phyloP scores from a whole-genome alignment of 1,140 invertebrate genomes.

The Rhagoletis zephyria region DNA sequence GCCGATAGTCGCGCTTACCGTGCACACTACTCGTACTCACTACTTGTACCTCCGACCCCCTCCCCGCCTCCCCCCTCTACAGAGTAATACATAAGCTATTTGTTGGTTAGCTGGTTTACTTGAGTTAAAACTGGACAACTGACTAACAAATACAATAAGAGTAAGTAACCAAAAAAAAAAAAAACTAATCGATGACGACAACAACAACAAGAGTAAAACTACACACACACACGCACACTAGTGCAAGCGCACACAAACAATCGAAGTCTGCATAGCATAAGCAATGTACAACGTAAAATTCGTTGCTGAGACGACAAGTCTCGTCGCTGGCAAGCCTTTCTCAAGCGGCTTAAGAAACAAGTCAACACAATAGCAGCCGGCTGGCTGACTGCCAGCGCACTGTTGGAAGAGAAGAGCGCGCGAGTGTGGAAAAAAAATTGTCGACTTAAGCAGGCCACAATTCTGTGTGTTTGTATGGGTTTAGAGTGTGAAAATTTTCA shows the following conservation, averaged over 20 bases:
- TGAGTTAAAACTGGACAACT: constrained; percentile 6
- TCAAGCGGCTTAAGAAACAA: constrained; percentile 41
- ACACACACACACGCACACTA: not conserved
- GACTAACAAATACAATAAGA: not conserved
- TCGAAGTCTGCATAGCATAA: not conserved
- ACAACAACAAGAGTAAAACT: not conserved
- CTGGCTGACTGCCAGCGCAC: not conserved
- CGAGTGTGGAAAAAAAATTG: not conserved
- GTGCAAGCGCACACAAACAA: not conserved
- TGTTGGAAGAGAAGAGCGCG: not conserved
- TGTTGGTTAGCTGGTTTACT: constrained; percentile 34
- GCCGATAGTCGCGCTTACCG: not conserved
- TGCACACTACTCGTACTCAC: not conserved
- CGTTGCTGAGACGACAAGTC: not conserved
- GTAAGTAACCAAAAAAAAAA: no score
- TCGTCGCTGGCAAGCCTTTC: not conserved
- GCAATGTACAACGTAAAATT: constrained; percentile 5
- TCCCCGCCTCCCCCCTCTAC: not conserved
- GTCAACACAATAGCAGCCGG: not conserved
- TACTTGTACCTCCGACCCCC: no score
- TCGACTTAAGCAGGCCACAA: constrained; percentile 11
- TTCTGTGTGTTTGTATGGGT: no score
- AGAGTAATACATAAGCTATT: not conserved
- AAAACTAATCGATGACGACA: no score
- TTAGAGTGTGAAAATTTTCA: constrained; percentile 24